Evolutionary conservation across 2,797 vertebrate genomes (phyloP).

Genomic region (Falco novaeseelandiae): DNA sequence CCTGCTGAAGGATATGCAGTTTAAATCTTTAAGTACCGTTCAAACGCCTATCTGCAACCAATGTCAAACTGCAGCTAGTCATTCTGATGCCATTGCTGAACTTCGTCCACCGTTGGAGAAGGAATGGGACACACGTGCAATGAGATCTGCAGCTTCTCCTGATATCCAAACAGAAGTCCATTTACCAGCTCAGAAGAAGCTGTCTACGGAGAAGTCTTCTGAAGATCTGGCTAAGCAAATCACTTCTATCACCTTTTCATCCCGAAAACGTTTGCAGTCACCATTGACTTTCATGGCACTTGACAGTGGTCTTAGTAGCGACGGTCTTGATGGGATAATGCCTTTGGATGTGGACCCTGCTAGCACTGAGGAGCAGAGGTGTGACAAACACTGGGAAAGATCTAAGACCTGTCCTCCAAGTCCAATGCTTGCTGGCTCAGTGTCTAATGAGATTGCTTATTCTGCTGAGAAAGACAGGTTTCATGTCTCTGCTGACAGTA

Average conservation of each 20-base stretch:
- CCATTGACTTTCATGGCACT: not conserved
- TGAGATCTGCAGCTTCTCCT: slow-evolving; percentile 56
- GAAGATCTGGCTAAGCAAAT: slow-evolving; percentile 51
- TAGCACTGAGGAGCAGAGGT: not conserved
- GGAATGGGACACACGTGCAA: slow-evolving; percentile 40
- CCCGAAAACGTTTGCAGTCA: slow-evolving; percentile 70
- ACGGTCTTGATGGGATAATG: slow-evolving; percentile 18
- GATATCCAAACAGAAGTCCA: not conserved
- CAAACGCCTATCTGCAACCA: slow-evolving; percentile 26
- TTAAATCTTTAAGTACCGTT: not conserved
- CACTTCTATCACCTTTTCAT: slow-evolving; percentile 79
- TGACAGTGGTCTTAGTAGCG: not conserved
- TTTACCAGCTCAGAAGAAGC: slow-evolving; percentile 61
- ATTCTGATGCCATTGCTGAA: not conserved
- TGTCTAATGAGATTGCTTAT: not conserved
- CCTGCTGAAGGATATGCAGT: not conserved
- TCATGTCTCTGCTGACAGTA: not conserved
- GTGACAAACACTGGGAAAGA: not conserved
- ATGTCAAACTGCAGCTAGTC: not conserved
- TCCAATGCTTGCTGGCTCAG: not conserved
- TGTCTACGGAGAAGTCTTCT: not conserved
- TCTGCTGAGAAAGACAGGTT: not conserved
- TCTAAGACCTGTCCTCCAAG: not conserved
- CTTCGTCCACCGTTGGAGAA: not conserved
- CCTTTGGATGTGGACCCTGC: slow-evolving; percentile 25